Evolutionary conservation across 2,113 vertebrate species (phyloP), one percentile per base, ranked within the genome.

Genomic region (Hirundichthys speculiger): DNA sequence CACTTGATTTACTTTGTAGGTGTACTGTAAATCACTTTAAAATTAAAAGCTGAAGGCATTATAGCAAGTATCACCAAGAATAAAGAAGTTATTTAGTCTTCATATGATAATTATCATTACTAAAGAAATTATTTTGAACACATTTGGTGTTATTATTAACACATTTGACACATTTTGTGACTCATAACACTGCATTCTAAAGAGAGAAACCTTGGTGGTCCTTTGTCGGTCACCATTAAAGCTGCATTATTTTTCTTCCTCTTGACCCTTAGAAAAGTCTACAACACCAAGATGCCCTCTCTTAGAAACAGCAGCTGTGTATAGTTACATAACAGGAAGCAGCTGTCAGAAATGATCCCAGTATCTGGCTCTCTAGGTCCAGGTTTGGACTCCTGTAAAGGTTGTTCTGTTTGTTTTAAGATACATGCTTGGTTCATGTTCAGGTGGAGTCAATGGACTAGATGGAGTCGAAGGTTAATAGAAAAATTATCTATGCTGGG

Each of bases 321-420:
- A 87, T 79, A 85, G 90, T 93, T 93, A 90, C 88, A 87, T 88
- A 92, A 92, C 90, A 92, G 93, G 92, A 94, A 94, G 90, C 91
- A 93, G 92, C 92, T 94, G 93, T 89, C 86, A 90, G 86, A 81
- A 80, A 77, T 69, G 68, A 85, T 84, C 79, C 82, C 48, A 86
- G 61, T 68, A 83, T 84, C 75, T 75, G 82, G 74, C 76, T 90
- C 71, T 79, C 56, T 64, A 45, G 75, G 70, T 53, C 77, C 21
- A 43, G 59, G 52, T 71, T 66, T 76, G 75, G 82, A 86, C 83
- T 86, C 77, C 81, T 84, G 86, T 87, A 88, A 84, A 90, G 90
- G 88, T 88, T 75, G 68, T 75, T 22, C 24, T 85, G 84, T 82
- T 92, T 90, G 86, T 89, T 90, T 88, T 68, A 70, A 84, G 74